These are phyloP conservation scores for Drosophila ustulata DNA, from an alignment of 2,888 invertebrate genomes.

Conservation along the genomic window DNA sequence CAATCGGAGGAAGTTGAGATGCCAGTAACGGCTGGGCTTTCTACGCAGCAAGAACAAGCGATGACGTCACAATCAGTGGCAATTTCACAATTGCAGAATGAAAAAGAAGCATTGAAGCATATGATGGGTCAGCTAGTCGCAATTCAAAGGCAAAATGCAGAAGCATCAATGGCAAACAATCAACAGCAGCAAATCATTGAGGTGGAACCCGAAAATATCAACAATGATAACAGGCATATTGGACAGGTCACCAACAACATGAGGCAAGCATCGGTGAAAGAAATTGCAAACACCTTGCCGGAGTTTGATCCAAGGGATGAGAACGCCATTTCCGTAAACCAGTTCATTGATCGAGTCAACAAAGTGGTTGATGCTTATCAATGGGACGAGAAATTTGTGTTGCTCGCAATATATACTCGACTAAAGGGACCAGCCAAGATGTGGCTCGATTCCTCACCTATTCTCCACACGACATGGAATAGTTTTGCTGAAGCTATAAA, in stretches of 20 bases:
- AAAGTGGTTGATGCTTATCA: conserved; percentile 13
- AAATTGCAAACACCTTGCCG: conserved; percentile 7
- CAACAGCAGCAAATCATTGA: too few species aligned
- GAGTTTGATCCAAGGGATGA: conserved; percentile 7
- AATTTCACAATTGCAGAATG: not conserved
- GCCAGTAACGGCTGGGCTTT: not conserved
- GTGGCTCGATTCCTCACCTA: conserved; percentile 14
- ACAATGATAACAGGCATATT: not conserved
- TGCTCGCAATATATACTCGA: conserved; percentile 14
- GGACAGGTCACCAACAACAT: not conserved
- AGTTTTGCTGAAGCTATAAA: not conserved
- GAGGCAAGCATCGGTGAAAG: conserved; percentile 16
- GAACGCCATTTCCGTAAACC: conserved; percentile 13
- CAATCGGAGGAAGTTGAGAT: not conserved
- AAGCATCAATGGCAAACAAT: too few species aligned
- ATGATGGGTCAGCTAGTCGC: not conserved
- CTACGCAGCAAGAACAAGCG: not conserved
- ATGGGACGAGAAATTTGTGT: conserved; percentile 17
- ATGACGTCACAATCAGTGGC: not conserved
- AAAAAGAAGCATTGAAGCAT: not conserved
- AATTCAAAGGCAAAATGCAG: not conserved
- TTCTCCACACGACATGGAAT: too few species aligned
- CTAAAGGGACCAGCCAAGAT: conserved; percentile 5
- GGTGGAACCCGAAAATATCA: too few species aligned
- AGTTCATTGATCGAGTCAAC: conserved; percentile 10